Evolutionary conservation across 2,888 invertebrate species (phyloP).

Genomic region (Andrena marginata): DNA sequence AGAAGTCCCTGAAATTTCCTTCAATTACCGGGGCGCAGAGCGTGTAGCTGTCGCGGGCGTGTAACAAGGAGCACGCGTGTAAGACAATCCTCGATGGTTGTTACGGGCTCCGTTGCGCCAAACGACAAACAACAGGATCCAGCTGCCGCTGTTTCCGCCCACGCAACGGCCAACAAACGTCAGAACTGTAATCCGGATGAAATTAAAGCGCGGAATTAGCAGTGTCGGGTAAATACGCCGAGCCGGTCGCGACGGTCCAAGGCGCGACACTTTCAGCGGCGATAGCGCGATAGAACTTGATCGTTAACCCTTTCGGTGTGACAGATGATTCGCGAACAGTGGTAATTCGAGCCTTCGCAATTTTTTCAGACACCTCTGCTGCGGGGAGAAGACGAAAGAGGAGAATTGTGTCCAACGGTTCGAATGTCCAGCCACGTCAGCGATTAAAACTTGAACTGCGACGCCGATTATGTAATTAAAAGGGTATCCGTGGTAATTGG

Average conservation of each 20-base stretch:
- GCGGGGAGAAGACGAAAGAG: not conserved
- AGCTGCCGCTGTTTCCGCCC: slow-evolving; percentile 55
- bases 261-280: slow-evolving; percentile 2
- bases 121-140: slow-evolving; percentile 74
- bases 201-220: slow-evolving; percentile 74
- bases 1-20: slow-evolving; percentile 42
- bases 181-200: slow-evolving; percentile 76
- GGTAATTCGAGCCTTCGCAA: not conserved
- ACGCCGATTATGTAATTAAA: slow-evolving; percentile 61
- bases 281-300: slow-evolving; percentile 32
- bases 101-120: slow-evolving; percentile 43
- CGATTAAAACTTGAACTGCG: slow-evolving; percentile 43
- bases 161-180: slow-evolving; percentile 53
- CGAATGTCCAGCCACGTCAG: not conserved
- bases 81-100: slow-evolving; percentile 62
- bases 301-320: not conserved
- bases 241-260: not conserved
- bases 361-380: no score
- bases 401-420: not conserved
- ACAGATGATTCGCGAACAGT: not conserved
- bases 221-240: slow-evolving; percentile 30
- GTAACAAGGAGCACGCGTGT: slow-evolving; percentile 58
- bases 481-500: slow-evolving; percentile 55
- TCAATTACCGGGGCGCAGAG: slow-evolving; percentile 43
- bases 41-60: slow-evolving; percentile 52